Evolutionary conservation across 2,888 invertebrate genomes (phyloP), one percentile per base, ranked within the genome.

Genomic region (Tortrix viridana): DNA sequence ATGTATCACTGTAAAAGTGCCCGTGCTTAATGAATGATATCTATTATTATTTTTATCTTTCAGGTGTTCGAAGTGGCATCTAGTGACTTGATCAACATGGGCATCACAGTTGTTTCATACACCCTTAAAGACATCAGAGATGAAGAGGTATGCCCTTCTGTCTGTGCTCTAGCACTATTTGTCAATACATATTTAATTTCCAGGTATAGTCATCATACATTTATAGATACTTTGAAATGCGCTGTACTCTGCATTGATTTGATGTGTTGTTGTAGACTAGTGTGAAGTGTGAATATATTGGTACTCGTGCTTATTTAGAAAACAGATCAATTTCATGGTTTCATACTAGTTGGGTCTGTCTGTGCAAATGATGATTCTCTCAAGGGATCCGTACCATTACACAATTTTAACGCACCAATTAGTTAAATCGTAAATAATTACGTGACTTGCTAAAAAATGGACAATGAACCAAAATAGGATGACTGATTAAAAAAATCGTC

Each of bases 81-180:
- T 20, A 97, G 97, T 55, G 98, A 98, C 92, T 93, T 98, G 67
- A 97, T 98, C 72, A 98, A 98, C 80, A 98, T 98, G 98, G 98
- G 98, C 48, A 98, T 98, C 74, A 98, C 98, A 7, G 98, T 98
- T 0, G 98, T 98, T 14, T 98, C 98, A 0, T 98, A 98, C 84
- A 98, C 98, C 0, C 92, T 98, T 26, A 98, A 98, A 87, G 98
- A 98, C 86, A 97, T 98, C 69, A 93, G 98, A 67, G 98, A 98
- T 81, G 98, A 98, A 88, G 98, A 98, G 95, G 98, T 97, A 92
- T 88, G 89, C 71, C 37, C 18, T 32, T 12, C 12, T 32, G 9
- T 12, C 32, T 32, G 22, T 47, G 14, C 9, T 1, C 2, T 22
- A n/a, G 20, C 22, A 22, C 22, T n/a, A 14, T n/a, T 22, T 22